These are phyloP conservation scores for Diachrysia chrysitis DNA, from an alignment of 2,888 invertebrate genomes.

Conservation along the genomic window DNA sequence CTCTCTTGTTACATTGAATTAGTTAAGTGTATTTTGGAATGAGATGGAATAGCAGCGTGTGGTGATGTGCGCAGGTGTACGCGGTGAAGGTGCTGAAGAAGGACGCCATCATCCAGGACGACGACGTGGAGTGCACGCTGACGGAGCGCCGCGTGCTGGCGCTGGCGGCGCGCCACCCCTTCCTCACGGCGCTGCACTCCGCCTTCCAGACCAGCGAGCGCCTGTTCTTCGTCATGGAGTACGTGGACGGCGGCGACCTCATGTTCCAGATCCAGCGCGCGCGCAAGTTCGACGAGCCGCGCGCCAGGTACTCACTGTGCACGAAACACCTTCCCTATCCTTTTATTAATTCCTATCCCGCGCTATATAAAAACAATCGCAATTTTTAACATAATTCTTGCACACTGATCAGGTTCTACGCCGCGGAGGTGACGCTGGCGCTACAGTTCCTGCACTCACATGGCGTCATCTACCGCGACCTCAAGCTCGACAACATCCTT, in stretches of 20 bases:
- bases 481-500: slow-evolving; percentile 99
- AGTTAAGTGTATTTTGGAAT: no score
- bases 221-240: slow-evolving; percentile 99
- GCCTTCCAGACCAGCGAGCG: slow-evolving; percentile 99
- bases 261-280: slow-evolving; percentile 99
- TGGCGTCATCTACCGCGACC: slow-evolving; percentile 99
- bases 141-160: slow-evolving; percentile 99
- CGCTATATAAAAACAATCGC: no score
- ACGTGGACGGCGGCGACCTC: slow-evolving; percentile 98
- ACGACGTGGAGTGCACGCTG: slow-evolving; percentile 99
- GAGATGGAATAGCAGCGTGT: neutral
- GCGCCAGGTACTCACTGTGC: slow-evolving; percentile 91
- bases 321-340: neutral
- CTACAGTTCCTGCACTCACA: slow-evolving; percentile 98
- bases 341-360: no score
- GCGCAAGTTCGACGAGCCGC: slow-evolving; percentile 98
- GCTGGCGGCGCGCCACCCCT: slow-evolving; percentile 99
- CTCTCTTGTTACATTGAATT: no score
- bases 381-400: no score
- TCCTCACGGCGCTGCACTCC: slow-evolving; percentile 98
- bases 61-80: slow-evolving; percentile 88
- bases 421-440: slow-evolving; percentile 99
- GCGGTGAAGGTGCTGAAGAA: slow-evolving; percentile 98
- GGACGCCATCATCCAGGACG: slow-evolving; percentile 99
- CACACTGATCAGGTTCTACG: slow-evolving; percentile 92